These are phyloP conservation scores for Champsocephalus gunnari DNA, from an alignment of 2,797 vertebrate genomes.

Conservation along the genomic window DNA sequence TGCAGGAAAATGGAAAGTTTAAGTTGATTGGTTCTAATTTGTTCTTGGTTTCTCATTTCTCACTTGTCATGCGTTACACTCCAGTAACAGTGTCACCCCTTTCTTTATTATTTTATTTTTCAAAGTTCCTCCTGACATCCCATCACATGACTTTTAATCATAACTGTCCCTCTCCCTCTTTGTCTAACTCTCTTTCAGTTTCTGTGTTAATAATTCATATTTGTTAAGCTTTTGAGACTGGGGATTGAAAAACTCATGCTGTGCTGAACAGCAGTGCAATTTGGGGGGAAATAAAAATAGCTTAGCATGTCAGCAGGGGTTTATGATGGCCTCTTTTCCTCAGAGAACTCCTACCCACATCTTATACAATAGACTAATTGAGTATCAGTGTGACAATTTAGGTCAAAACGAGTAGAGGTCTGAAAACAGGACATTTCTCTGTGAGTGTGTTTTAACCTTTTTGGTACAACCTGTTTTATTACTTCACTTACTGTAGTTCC, in stretches of 20 bases:
- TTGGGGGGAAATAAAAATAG: constrained; percentile 77
- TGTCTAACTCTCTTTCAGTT: constrained; percentile 11
- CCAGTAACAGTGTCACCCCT: neutral
- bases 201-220: constrained; percentile 41
- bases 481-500: neutral
- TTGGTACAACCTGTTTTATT: neutral
- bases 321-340: constrained; percentile 76
- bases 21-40: constrained; percentile 29
- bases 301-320: constrained; percentile 74
- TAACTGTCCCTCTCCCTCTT: neutral
- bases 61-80: neutral
- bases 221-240: constrained; percentile 33
- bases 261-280: constrained; percentile 63
- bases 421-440: constrained; percentile 10
- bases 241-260: constrained; percentile 59
- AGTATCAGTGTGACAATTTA: constrained; percentile 32
- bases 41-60: constrained; percentile 27
- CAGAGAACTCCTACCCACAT: constrained; percentile 65
- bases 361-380: constrained; percentile 58
- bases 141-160: constrained; percentile 8
- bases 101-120: neutral
- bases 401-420: constrained; percentile 31
- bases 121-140: constrained; percentile 10
- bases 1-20: constrained; percentile 1
- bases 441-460: neutral